Conservation (phyloP, 2,888 invertebrate genomes). For the Pollenia angustigena region DNA sequence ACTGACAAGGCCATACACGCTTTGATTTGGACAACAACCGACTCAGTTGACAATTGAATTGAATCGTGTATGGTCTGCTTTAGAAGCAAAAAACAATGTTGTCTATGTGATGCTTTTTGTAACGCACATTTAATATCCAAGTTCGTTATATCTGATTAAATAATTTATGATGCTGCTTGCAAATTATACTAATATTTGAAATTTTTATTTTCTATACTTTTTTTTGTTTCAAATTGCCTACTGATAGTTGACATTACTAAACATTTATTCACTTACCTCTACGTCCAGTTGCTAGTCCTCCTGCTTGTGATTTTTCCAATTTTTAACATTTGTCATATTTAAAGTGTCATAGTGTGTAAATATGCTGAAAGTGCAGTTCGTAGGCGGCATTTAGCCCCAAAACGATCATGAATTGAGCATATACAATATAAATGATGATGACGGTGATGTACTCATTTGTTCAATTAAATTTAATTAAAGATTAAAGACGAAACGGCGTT, state of each 20-base stretch:
- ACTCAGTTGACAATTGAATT: no score
- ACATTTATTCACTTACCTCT: constrained; percentile 21
- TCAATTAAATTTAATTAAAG: constrained; percentile 83
- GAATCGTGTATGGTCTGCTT: no score
- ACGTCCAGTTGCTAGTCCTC: background rate
- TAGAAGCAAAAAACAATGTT: background rate
- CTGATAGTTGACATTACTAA: constrained; percentile 1
- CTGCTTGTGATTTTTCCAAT: background rate
- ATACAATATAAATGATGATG: constrained; percentile 30
- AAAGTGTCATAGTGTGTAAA: constrained; percentile 18
- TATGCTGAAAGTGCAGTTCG: background rate
- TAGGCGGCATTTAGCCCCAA: constrained; percentile 29
- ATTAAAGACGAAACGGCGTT: constrained; percentile 80
- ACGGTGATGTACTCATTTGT: constrained; percentile 71
- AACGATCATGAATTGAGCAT: constrained; percentile 26
- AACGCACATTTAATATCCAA: background rate
- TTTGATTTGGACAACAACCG: no score
- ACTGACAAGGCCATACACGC: no score
- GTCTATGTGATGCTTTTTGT: background rate
- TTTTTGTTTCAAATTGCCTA: background rate
- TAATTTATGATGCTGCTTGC: no score
- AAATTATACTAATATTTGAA: no score
- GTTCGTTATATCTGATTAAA: no score
- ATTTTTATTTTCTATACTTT: no score
- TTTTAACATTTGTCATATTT: background rate